Evolutionary conservation across 2,113 vertebrate genomes (phyloP).

Genomic region (Notarius lentiginosus): DNA sequence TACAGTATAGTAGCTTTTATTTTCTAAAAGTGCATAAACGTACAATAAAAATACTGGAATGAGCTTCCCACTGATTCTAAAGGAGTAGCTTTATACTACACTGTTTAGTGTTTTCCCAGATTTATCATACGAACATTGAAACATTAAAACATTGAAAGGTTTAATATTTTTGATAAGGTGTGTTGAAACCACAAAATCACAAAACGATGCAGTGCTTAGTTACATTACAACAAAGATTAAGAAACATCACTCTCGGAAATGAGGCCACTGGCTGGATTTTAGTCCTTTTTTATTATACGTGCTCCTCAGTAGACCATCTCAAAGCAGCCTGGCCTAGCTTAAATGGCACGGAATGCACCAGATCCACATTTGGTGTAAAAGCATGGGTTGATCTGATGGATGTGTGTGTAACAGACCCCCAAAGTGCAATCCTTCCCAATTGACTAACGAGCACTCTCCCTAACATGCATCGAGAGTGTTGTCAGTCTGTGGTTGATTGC

Average conservation of each 20-base stretch:
- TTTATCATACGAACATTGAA: neutral
- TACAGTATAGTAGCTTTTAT: neutral
- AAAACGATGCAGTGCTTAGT: neutral
- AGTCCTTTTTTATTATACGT: neutral
- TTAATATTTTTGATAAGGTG: neutral
- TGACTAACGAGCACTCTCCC: conserved; percentile 55
- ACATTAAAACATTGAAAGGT: neutral
- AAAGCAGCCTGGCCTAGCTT: conserved; percentile 6
- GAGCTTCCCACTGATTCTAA: neutral
- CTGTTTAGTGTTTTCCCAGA: neutral
- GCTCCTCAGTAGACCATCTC: neutral
- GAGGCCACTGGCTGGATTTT: neutral
- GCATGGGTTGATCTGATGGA: conserved; percentile 56
- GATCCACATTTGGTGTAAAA: conserved; percentile 60
- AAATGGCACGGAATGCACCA: conserved; percentile 41
- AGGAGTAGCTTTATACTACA: neutral
- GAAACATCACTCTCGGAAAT: neutral
- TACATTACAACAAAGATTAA: neutral
- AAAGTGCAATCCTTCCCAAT: conserved; percentile 45
- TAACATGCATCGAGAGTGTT: conserved; percentile 37
- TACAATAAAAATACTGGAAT: neutral
- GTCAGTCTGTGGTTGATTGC: conserved; percentile 52
- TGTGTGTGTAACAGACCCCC: conserved; percentile 59
- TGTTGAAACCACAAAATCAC: neutral
- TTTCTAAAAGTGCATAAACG: neutral